Evolutionary conservation across 2,113 vertebrate species (phyloP).

Genomic region (Atherinomorus stipes): DNA sequence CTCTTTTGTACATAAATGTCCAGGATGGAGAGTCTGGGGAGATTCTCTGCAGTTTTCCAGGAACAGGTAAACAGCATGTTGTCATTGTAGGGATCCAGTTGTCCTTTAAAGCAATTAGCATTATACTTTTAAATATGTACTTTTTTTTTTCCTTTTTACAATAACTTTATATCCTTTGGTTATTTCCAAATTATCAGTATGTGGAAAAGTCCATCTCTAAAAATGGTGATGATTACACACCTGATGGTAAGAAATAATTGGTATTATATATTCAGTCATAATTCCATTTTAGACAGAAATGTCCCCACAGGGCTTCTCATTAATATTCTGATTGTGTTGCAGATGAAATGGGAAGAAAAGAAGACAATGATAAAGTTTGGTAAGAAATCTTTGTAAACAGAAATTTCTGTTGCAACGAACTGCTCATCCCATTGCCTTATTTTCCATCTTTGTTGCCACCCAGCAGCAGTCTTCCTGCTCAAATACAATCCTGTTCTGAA

Average conservation of each 20-base stretch:
- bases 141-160: not conserved
- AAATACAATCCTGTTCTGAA: not conserved
- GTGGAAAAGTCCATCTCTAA: not conserved
- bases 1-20: no score
- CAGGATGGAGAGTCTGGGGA: no score
- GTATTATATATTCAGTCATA: no score
- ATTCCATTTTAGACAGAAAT: not conserved
- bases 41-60: not conserved
- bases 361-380: not conserved
- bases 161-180: not conserved
- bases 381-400: slow-evolving; percentile 6
- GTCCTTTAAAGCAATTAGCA: no score
- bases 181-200: not conserved
- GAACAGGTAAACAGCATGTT: not conserved
- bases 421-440: not conserved
- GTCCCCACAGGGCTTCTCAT: not conserved
- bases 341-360: slow-evolving; percentile 4
- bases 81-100: not conserved
- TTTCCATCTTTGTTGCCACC: not conserved
- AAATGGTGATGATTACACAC: slow-evolving; percentile 1
- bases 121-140: no score
- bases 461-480: not conserved
- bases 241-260: slow-evolving; percentile 9
- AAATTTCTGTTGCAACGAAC: not conserved
- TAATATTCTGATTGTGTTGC: slow-evolving; percentile 14